Base-by-base conservation (phyloP, 2,797 vertebrate genomes). In the Cheirogaleus major region DNA sequence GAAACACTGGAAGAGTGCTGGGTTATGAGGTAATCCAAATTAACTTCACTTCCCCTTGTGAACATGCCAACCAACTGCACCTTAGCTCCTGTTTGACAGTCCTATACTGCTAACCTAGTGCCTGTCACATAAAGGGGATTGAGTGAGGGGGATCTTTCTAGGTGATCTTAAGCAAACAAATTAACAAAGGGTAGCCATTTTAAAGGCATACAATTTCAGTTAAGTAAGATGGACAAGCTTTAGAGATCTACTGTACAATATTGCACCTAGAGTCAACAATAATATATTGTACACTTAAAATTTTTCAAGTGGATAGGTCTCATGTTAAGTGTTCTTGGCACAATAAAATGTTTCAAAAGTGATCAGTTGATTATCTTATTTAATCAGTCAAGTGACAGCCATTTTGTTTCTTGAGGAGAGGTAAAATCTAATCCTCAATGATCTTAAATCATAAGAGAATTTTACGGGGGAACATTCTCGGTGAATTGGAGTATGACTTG, bases 21-120 rank as follows among this genome's bases (percentile, higher is more conserved):
- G 99, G 99, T 97, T 99, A 99, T 0, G 99, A 99, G 99, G 99
- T 99, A 97, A 43, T 55, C 14, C 27, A 50, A 9, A 4, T 15
- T 48, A 48, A 45, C n/a, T 18, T 35, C 13, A 80, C 12, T 81
- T 61, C 69, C 18, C 8, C 22, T 45, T 17, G 4, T 50, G 13
- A 25, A 38, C 11, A 11, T 23, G 4, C 4, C 5, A 32, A 1
- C 22, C 75, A 38, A 41, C 5, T 1, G 11, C 3, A 43, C 25
- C 41, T 17, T 17, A 45, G 5, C 13, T 52, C 59, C 35, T 85
- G 15, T 10, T 52, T 9, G 57, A 30, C 4, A 27, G 8, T 69
- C 69, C 55, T 32, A 4, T 30, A 20, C 20, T n/a, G 35, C 22
- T 50, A 32, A 23, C 5, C 7, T 65, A 4, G 35, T 80, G 45